These are phyloP conservation scores for Penaeus monodon DNA, from an alignment of 2,888 invertebrate species.

Conservation along the genomic window DNA sequence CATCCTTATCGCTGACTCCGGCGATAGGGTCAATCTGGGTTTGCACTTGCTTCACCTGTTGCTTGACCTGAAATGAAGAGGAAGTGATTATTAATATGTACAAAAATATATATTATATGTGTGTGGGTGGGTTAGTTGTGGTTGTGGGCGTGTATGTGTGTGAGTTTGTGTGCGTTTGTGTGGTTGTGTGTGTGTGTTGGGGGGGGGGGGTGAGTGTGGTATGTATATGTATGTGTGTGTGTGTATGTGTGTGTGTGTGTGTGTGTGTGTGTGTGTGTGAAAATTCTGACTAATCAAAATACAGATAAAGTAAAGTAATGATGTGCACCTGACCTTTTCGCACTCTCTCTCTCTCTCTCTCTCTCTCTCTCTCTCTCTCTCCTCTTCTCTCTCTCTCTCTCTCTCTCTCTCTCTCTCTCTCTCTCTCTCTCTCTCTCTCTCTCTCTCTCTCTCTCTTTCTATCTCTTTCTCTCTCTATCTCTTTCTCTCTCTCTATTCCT, in stretches of 20 bases:
- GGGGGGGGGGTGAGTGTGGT: too few relatives aligned
- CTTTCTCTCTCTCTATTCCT: background rate
- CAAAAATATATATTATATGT: background rate
- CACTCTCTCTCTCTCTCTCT: too few relatives aligned
- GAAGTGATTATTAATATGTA: background rate
- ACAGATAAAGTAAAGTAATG: too few relatives aligned
- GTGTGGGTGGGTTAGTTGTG: background rate
- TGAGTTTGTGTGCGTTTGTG: background rate
- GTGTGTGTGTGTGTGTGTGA: too few relatives aligned
- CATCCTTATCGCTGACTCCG: too few relatives aligned
- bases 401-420: constrained; percentile 7
- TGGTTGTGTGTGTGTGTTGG: background rate
- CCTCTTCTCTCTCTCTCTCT: background rate
- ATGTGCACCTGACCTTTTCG: too few relatives aligned
- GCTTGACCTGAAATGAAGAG: too few relatives aligned
- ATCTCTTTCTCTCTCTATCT: background rate
- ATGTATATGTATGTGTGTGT: too few relatives aligned
- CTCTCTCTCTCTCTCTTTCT: constrained; percentile 1
- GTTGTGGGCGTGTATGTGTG: background rate
- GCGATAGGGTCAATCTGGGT: too few relatives aligned
- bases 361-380: background rate
- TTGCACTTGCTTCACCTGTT: too few relatives aligned
- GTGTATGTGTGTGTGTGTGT: too few relatives aligned
- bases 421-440: background rate
- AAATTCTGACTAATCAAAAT: too few relatives aligned